Percentiles rank a stretch among this genome's conserved stretches.
Evolutionary conservation across 2,797 vertebrate species (phyloP).

Genomic region (Sarcophilus harrisii): DNA sequence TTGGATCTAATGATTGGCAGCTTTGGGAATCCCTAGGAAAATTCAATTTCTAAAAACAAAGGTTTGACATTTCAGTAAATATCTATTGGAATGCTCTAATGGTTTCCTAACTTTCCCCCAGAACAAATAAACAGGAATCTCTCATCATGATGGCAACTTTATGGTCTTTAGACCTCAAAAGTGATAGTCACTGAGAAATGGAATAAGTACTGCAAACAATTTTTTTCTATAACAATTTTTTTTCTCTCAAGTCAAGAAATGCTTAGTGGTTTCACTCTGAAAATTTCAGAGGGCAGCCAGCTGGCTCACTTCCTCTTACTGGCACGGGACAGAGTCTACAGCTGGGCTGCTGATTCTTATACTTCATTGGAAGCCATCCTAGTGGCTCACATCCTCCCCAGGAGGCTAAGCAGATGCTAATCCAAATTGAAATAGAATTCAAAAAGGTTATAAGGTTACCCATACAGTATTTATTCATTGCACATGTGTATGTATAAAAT

Average conservation of each 20-base stretch:
- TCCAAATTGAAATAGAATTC: slow-evolving; percentile 52
- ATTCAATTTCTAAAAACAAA: not conserved
- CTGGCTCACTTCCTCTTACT: slow-evolving; percentile 12
- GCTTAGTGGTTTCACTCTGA: not conserved
- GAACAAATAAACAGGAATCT: not conserved
- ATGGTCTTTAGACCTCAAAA: slow-evolving; percentile 1
- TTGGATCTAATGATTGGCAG: not conserved
- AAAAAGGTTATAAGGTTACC: not conserved
- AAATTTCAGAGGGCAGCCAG: slow-evolving; percentile 27
- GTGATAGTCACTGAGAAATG: slow-evolving; percentile 34
- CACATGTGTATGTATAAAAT: slow-evolving; percentile 40
- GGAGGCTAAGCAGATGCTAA: slow-evolving; percentile 51
- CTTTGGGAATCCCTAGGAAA: not conserved
- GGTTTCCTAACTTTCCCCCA: not conserved
- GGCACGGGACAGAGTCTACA: not conserved
- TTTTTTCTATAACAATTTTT: not conserved
- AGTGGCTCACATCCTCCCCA: not conserved
- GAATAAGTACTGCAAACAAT: slow-evolving; percentile 3
- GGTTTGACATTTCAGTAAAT: not conserved
- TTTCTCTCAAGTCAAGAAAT: slow-evolving; percentile 15
- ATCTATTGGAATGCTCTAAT: slow-evolving; percentile 3
- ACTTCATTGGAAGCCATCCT: slow-evolving; percentile 40
- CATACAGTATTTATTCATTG: slow-evolving; percentile 26
- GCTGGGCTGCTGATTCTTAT: slow-evolving; percentile 43
- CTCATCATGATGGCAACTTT: not conserved